These are phyloP conservation scores for Myotis lucifugus DNA, from an alignment of 2,113 vertebrate genomes.

Conservation along the genomic window DNA sequence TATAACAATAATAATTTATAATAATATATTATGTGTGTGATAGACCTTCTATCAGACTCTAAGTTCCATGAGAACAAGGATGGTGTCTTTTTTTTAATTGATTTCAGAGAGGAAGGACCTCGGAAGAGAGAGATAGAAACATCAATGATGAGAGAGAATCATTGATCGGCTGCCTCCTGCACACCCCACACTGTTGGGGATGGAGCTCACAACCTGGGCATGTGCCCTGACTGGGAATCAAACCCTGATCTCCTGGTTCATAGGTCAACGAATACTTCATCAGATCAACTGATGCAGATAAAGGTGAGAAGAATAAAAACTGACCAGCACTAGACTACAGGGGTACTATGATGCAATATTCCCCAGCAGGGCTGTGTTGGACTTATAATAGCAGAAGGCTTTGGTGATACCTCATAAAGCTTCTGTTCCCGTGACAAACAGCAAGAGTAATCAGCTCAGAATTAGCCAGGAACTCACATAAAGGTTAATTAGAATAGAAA, in stretches of 20 bases:
- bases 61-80: neutral
- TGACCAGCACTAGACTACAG: rapidly evolving
- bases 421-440: constrained; percentile 47
- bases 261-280: neutral
- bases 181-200: too few species aligned
- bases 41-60: neutral
- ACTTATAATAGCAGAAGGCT: neutral
- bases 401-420: constrained; percentile 46
- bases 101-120: too few species aligned
- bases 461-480: constrained; percentile 74
- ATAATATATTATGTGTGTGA: neutral
- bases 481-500: constrained; percentile 72
- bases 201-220: too few species aligned
- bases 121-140: too few species aligned
- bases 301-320: neutral
- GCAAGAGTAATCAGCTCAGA: constrained; percentile 53
- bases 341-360: rapidly evolving
- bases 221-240: too few species aligned
- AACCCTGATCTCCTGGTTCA: too few species aligned
- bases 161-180: too few species aligned
- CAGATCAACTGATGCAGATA: neutral
- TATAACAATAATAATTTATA: neutral
- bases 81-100: neutral
- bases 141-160: too few species aligned
- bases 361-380: neutral